Base-by-base conservation (phyloP, 1,140 invertebrate genomes). In the Drosophila jambulina region DNA sequence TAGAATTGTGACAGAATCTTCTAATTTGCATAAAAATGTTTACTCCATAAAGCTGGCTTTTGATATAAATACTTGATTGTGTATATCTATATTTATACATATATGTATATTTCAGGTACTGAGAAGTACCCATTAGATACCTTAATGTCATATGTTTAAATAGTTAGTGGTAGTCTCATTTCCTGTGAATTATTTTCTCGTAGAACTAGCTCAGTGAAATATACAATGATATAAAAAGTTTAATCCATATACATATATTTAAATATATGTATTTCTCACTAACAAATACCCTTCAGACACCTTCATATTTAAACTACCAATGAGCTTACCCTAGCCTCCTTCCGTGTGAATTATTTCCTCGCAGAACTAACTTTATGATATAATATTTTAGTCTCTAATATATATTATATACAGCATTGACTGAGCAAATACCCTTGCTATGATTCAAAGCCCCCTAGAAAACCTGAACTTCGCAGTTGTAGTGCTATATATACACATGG, bases 381-480 rank as follows among this genome's bases (percentile, higher is more conserved):
- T 19, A 15, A 5, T 36, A 6, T 21, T 36, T 36, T 6, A 49
- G 19, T 36, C 19, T 36, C 17, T 17, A 17, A 36, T 17, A 53
- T 34, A 53, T 34, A 53, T 21, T 54, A 21, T 54, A 17, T 0
- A 23, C 19, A 54, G 21, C 32, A 54, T 54, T 54, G 51, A 54
- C 12, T 36, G 19, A 17, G 32, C 32, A 17, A 36, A 54, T 54
- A 54, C 51, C 51, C 32, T 54, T 54, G 51, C 21, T 15, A 36
- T 36, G 51, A 54, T 36, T 54, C 51, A 54, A 54, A 36, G 32
- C 29, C 51, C 51, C 32, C 51, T 17, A 38, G 21, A 38, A 36
- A 23, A 54, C 32, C 19, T 23, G 19, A 54, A 54, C 21, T 54
- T 36, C 21, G 15, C 21, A 36, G 32, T 23, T 54, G 1, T 34